Conservation (phyloP, 2,113 vertebrate species). For the Puffinus mauretanicus region DNA sequence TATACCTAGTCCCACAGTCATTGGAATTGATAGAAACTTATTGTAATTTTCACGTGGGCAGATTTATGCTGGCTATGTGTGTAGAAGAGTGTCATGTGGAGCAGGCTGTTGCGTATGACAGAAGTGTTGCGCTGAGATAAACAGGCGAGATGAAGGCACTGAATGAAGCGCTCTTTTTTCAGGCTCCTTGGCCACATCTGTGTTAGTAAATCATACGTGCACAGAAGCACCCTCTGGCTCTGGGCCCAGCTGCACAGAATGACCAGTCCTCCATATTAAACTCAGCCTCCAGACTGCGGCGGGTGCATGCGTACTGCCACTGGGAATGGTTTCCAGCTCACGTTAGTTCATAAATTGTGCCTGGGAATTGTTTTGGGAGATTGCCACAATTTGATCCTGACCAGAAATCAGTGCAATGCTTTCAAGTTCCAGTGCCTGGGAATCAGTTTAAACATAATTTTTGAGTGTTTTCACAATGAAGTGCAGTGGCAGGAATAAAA, state of each 20-base stretch:
- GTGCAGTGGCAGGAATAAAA: neutral
- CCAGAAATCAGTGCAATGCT: neutral
- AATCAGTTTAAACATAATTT: neutral
- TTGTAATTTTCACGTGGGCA: neutral
- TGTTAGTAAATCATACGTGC: neutral
- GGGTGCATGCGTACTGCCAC: fast-evolving
- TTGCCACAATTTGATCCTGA: neutral
- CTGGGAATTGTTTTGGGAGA: neutral
- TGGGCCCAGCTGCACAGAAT: neutral
- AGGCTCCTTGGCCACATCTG: neutral
- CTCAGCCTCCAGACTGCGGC: fast-evolving
- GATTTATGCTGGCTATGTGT: neutral
- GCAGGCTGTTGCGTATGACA: neutral
- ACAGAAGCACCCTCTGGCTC: neutral
- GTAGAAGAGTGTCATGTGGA: neutral
- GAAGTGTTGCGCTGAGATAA: neutral
- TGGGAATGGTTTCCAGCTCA: neutral
- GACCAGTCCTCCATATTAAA: neutral
- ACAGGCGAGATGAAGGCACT: neutral
- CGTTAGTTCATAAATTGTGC: neutral
- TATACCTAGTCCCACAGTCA: neutral
- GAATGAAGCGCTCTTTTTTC: neutral
- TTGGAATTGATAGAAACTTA: neutral
- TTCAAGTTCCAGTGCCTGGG: neutral
- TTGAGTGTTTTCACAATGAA: neutral